phyloP scores from a whole-genome alignment of 1,140 invertebrate genomes.

The Drosophila arawakana region DNA sequence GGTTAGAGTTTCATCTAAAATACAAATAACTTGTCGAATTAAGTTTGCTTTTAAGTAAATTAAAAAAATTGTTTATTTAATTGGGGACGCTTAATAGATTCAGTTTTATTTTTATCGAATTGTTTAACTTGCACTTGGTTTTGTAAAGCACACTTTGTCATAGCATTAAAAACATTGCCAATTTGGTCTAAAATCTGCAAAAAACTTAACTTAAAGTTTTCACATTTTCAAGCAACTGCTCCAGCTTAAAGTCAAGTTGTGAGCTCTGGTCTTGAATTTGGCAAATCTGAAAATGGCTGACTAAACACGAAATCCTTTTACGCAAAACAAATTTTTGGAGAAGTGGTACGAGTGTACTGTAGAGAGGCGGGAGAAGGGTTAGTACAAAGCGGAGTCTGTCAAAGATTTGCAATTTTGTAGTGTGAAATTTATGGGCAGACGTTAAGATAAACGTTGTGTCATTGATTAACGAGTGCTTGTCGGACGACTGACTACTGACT shows the following conservation, averaged over 20 bases:
- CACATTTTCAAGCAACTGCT: background rate
- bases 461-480: constrained; percentile 72
- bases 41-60: too few species aligned
- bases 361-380: background rate
- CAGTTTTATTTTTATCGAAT: too few species aligned
- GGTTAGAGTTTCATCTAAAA: too few species aligned
- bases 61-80: too few species aligned
- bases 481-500: constrained; percentile 46
- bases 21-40: too few species aligned
- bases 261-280: constrained; percentile 44
- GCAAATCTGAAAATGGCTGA: constrained; percentile 49
- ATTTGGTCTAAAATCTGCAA: background rate
- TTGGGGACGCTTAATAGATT: too few species aligned
- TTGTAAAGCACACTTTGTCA: too few species aligned
- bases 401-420: constrained; percentile 77
- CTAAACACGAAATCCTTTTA: constrained; percentile 61
- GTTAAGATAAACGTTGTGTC: constrained; percentile 79
- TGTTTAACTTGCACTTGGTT: too few species aligned
- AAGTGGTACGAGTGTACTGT: too few species aligned
- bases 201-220: background rate
- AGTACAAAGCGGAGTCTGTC: constrained; percentile 22
- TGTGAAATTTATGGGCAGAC: constrained; percentile 76
- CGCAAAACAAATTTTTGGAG: constrained; percentile 55
- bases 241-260: constrained; percentile 48
- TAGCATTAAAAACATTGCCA: too few species aligned